Percentiles rank a stretch among this genome's conserved stretches.
Evolutionary conservation across 1,140 invertebrate species (phyloP).

Genomic region (Palaemon carinicauda): DNA sequence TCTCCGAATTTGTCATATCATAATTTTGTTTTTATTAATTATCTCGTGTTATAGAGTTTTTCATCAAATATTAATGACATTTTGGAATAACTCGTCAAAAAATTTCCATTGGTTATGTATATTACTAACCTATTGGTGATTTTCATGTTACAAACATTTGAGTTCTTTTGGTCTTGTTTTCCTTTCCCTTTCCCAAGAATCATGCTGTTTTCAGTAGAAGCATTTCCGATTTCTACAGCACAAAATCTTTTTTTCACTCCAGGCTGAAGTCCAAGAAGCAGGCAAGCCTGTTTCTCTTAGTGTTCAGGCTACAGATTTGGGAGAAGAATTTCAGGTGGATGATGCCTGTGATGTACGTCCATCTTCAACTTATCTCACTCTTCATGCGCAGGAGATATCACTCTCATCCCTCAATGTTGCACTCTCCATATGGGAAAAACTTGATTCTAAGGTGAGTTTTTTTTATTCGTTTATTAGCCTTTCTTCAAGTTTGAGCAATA

Average conservation of each 20-base stretch:
- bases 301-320: slow-evolving; percentile 29
- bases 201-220: neutral
- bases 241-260: neutral
- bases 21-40: too few relatives aligned
- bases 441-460: neutral
- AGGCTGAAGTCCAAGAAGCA: slow-evolving; percentile 13
- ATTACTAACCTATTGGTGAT: too few relatives aligned
- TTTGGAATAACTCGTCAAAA: too few relatives aligned
- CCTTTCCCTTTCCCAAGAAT: neutral
- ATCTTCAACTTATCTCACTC: neutral
- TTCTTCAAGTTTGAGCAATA: neutral
- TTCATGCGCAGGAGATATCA: slow-evolving; percentile 26
- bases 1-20: too few relatives aligned
- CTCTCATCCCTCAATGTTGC: slow-evolving; percentile 27
- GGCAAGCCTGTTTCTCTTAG: slow-evolving; percentile 10
- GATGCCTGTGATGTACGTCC: slow-evolving; percentile 36
- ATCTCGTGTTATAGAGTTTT: too few relatives aligned
- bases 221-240: neutral
- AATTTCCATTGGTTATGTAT: too few relatives aligned
- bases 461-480: neutral
- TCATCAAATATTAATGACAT: too few relatives aligned
- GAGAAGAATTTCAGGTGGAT: slow-evolving; percentile 33
- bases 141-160: too few relatives aligned
- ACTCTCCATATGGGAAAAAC: slow-evolving; percentile 17
- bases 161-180: too few relatives aligned